Evolutionary conservation across 92 coral and sea anemone species (phyloP).

Genomic region (Montipora capitata): DNA sequence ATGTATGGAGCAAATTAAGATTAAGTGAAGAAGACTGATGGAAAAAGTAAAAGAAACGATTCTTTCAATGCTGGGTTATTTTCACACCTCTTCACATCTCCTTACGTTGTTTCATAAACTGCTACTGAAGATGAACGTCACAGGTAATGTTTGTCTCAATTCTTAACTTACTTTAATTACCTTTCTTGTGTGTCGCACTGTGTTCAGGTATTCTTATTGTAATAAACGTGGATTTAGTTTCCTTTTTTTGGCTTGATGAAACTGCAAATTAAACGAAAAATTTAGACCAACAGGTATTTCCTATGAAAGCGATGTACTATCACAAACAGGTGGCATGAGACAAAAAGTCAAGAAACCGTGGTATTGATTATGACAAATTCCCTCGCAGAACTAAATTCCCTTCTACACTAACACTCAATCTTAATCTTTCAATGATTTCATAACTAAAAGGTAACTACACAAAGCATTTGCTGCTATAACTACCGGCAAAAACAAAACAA

Average conservation of each 20-base stretch:
- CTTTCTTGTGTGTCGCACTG: constrained; percentile 32
- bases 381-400: not conserved
- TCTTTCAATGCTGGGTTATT: no score
- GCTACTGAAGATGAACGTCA: no score
- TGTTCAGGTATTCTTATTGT: constrained; percentile 38
- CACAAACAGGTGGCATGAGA: constrained; percentile 28
- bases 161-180: not conserved
- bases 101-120: no score
- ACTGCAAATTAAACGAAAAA: constrained; percentile 2
- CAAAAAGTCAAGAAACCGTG: not conserved
- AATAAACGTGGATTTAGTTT: constrained; percentile 41
- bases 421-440: no score
- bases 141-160: no score
- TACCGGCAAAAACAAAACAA: no score
- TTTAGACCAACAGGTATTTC: constrained; percentile 8
- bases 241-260: not conserved
- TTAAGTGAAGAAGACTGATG: no score
- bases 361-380: not conserved
- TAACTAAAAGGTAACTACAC: no score
- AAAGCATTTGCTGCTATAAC: no score
- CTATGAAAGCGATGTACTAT: not conserved
- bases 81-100: no score
- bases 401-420: not conserved
- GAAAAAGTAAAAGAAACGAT: no score
- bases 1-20: no score